phyloP scores from a whole-genome alignment of 1,140 invertebrate genomes.

The Pachyrhynchus sulphureomaculatus region DNA sequence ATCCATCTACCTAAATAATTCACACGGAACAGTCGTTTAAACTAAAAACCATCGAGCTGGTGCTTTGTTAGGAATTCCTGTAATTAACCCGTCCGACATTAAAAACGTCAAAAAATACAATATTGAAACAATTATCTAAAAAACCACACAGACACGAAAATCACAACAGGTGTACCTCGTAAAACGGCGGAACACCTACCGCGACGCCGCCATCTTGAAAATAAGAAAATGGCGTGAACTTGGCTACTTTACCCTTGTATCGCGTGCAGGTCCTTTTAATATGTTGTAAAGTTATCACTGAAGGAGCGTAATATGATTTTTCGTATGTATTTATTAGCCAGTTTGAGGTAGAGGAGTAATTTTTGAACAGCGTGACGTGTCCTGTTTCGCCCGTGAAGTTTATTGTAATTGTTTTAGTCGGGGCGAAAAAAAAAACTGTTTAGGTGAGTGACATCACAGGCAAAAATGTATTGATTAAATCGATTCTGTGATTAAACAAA shows the following conservation, averaged over 20 bases:
- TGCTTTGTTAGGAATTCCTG: background rate
- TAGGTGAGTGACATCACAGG: no score
- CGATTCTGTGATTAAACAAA: no score
- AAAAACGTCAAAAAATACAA: slow-evolving; percentile 13
- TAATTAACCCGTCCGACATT: slow-evolving; percentile 6
- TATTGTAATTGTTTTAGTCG: slow-evolving; percentile 1
- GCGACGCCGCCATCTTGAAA: slow-evolving; percentile 28
- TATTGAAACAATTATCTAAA: background rate
- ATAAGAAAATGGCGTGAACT: slow-evolving; percentile 40
- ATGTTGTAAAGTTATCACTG: slow-evolving; percentile 20
- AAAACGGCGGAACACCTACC: slow-evolving; percentile 26
- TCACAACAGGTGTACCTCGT: slow-evolving; percentile 8
- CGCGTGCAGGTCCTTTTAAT: slow-evolving; percentile 33
- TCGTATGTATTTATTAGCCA: slow-evolving; percentile 1
- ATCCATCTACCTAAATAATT: no score
- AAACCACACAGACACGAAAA: slow-evolving; percentile 1
- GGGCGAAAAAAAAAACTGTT: background rate
- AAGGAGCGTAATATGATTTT: slow-evolving; percentile 16
- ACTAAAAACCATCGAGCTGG: no score
- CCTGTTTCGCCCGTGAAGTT: slow-evolving; percentile 9
- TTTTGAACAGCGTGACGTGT: slow-evolving; percentile 14
- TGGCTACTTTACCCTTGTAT: slow-evolving; percentile 37
- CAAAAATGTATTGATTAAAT: no score
- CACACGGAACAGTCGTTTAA: no score
- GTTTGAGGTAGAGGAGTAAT: background rate